Percentiles rank a stretch among this genome's conserved stretches.
phyloP scores from a whole-genome alignment of 2,888 invertebrate species.

The Anaspis maculata region DNA sequence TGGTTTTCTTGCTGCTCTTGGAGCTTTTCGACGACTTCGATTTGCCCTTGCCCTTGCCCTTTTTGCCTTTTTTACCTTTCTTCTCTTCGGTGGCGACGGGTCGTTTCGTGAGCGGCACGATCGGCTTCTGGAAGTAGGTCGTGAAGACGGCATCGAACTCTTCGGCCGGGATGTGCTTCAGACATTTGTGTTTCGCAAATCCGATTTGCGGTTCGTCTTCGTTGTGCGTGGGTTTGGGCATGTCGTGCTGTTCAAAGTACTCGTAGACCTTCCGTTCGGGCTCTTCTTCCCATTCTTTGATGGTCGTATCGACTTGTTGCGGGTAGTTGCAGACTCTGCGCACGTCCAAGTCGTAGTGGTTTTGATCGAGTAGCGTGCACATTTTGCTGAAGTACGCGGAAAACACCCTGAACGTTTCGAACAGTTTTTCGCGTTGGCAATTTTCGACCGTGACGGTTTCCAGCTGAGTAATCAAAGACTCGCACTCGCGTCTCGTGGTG shows the following conservation, averaged over 20 bases:
- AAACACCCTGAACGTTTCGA: slow-evolving; percentile 1
- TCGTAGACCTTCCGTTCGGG: slow-evolving; percentile 5
- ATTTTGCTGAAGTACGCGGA: slow-evolving; percentile 5
- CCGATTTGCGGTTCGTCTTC: slow-evolving; percentile 1
- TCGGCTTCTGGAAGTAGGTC: too few species aligned
- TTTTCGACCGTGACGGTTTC: slow-evolving; percentile 4
- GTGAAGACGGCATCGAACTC: too few species aligned
- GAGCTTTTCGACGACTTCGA: slow-evolving; percentile 4
- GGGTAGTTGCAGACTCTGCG: slow-evolving; percentile 2
- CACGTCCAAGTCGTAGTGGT: slow-evolving; percentile 1
- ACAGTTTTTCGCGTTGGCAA: slow-evolving; percentile 5
- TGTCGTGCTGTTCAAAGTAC: slow-evolving; percentile 6
- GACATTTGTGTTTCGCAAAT: too few species aligned
- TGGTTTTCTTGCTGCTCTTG: slow-evolving; percentile 1
- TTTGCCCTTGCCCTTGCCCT: neutral
- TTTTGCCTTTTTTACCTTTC: slow-evolving; percentile 4
- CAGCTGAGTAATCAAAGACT: slow-evolving; percentile 2
- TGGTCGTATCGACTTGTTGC: too few species aligned
- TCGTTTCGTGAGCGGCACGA: too few species aligned
- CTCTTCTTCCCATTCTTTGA: neutral
- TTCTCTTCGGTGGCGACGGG: too few species aligned
- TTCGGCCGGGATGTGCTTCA: too few species aligned
- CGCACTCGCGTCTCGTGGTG: slow-evolving; percentile 2
- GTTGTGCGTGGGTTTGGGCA: too few species aligned
- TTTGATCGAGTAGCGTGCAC: slow-evolving; percentile 1